A percentile compares a stretch with the other conserved stretches of the same genome.
Conservation (phyloP, 2,113 vertebrate species). For the Diadophis punctatus region DNA sequence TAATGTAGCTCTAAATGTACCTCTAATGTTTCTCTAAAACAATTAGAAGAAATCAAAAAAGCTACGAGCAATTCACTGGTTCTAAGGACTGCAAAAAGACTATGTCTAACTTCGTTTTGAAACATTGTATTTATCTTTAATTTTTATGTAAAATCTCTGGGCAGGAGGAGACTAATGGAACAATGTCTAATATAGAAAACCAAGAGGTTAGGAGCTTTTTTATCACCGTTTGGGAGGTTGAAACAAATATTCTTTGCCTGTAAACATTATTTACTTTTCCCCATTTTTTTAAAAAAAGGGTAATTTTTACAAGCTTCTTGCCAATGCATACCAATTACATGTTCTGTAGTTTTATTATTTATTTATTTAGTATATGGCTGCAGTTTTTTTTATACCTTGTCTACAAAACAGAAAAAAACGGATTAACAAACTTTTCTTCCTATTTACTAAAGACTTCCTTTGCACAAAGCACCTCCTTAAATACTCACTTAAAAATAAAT, state of each 20-base stretch:
- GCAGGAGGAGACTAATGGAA: not conserved
- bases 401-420: not conserved
- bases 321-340: not conserved
- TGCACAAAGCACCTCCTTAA: not conserved
- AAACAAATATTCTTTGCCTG: not conserved
- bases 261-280: not conserved
- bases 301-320: not conserved
- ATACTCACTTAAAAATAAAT: not conserved
- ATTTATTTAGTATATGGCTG: not conserved
- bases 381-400: not conserved
- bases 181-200: not conserved
- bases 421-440: not conserved
- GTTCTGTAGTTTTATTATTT: not conserved
- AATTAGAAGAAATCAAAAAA: not conserved
- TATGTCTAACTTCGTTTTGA: not conserved
- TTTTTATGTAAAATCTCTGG: not conserved
- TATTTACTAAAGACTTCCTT: not conserved
- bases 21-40: not conserved
- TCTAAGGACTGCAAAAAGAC: not conserved
- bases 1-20: not conserved
- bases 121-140: not conserved
- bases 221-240: not conserved
- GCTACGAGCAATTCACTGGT: not conserved
- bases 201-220: not conserved
- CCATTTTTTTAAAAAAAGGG: not conserved